Percentiles rank a stretch among this genome's conserved stretches.
Evolutionary conservation across 2,888 invertebrate genomes (phyloP).

Genomic region (Sesia apiformis): DNA sequence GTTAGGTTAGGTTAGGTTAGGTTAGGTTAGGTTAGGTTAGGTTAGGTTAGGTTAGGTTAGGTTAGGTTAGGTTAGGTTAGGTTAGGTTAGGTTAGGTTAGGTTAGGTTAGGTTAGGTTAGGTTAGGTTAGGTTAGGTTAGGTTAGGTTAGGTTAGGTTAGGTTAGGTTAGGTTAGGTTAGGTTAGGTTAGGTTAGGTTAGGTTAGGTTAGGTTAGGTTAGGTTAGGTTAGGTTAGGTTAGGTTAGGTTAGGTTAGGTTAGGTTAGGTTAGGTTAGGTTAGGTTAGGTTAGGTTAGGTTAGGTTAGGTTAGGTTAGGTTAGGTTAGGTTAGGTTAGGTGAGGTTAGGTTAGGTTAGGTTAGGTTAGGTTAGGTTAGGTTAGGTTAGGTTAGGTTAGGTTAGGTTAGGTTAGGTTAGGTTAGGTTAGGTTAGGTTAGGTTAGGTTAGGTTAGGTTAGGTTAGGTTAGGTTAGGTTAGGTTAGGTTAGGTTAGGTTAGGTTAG

Average conservation of each 20-base stretch:
- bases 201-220: slow-evolving; percentile 2
- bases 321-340: no score
- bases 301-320: no score
- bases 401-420: slow-evolving; percentile 3
- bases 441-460: slow-evolving; percentile 2
- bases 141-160: slow-evolving; percentile 2
- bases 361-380: neutral
- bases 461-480: neutral
- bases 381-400: slow-evolving; percentile 1
- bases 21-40: slow-evolving; percentile 3
- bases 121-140: slow-evolving; percentile 2
- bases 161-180: slow-evolving; percentile 2
- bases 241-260: no score
- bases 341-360: no score
- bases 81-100: slow-evolving; percentile 2
- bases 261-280: no score
- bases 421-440: slow-evolving; percentile 4
- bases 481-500: no score
- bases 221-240: no score
- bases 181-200: slow-evolving; percentile 2
- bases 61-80: slow-evolving; percentile 2
- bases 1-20: slow-evolving; percentile 4
- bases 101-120: slow-evolving; percentile 2
- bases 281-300: no score
- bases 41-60: slow-evolving; percentile 2